A percentile compares a stretch with the other conserved stretches of the same genome.
Evolutionary conservation across 2,888 invertebrate species (phyloP).

Genomic region (Cerceris ruficornis): DNA sequence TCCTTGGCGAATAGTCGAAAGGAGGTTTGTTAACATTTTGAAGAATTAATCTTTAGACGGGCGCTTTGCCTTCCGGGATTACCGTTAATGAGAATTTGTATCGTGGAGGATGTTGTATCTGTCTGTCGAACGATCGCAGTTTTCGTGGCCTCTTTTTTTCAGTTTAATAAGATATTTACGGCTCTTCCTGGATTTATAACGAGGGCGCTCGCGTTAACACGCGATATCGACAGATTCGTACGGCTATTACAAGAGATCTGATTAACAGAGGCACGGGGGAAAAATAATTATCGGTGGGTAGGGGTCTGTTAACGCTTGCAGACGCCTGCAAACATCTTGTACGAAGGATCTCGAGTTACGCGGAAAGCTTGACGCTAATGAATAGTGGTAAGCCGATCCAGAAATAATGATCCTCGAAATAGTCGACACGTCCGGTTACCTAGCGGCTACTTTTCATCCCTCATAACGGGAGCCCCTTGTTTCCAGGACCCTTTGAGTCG

Average conservation of each 20-base stretch:
- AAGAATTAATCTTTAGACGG: background rate
- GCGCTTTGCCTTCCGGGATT: background rate
- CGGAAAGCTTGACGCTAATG: conserved; percentile 67
- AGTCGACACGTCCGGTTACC: conserved; percentile 48
- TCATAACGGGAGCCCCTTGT: conserved; percentile 53
- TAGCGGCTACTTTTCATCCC: conserved; percentile 47
- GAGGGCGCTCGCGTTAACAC: too few relatives aligned
- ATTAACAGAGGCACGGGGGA: conserved; percentile 60
- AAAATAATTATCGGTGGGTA: conserved; percentile 65
- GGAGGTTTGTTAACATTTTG: background rate
- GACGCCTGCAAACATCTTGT: conserved; percentile 47
- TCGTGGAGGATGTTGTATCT: background rate
- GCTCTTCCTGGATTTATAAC: too few relatives aligned
- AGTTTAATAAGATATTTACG: too few relatives aligned
- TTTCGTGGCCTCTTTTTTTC: background rate
- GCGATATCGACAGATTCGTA: background rate
- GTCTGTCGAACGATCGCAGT: background rate
- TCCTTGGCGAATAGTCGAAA: background rate
- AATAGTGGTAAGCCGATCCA: conserved; percentile 69
- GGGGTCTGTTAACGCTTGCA: conserved; percentile 56
- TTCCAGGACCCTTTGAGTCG: conserved; percentile 36
- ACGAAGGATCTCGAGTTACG: conserved; percentile 64
- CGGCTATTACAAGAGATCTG: conserved; percentile 51
- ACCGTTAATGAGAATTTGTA: background rate
- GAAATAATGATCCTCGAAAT: conserved; percentile 69